Evolutionary conservation across 2,797 vertebrate species (phyloP).

Genomic region (Danio aesculapii): DNA sequence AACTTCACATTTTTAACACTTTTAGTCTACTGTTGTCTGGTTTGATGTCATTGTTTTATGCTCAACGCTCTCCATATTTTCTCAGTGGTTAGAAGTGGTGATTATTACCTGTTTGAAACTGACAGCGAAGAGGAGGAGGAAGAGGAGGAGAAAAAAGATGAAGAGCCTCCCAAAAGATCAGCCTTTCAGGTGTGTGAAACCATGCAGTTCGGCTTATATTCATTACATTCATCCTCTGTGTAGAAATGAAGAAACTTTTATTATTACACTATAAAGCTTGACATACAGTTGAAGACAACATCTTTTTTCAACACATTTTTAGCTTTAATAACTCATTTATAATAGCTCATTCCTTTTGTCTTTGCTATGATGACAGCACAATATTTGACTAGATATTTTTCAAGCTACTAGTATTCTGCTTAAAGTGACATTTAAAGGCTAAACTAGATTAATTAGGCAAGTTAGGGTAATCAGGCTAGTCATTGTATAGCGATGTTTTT

Average conservation of each 20-base stretch:
- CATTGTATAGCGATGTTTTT: too few species aligned
- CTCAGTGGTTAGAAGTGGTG: slow-evolving; percentile 99
- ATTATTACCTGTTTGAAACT: slow-evolving; percentile 99
- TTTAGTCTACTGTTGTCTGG: not conserved
- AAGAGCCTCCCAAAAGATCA: slow-evolving; percentile 88
- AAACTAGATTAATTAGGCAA: too few species aligned
- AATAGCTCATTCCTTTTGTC: too few species aligned
- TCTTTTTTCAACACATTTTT: too few species aligned
- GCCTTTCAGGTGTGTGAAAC: slow-evolving; percentile 84
- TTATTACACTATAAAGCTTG: not conserved
- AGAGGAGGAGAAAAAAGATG: slow-evolving; percentile 92
- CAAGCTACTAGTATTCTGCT: too few species aligned
- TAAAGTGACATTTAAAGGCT: too few species aligned
- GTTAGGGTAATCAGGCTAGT: too few species aligned
- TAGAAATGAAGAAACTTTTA: not conserved
- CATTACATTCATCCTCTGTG: not conserved
- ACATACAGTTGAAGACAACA: too few species aligned
- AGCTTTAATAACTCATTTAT: too few species aligned
- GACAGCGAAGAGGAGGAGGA: slow-evolving; percentile 98
- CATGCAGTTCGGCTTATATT: not conserved
- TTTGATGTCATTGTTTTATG: not conserved
- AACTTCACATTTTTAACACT: too few species aligned
- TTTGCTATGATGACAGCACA: too few species aligned
- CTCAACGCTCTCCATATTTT: slow-evolving; percentile 56
- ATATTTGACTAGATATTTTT: too few species aligned